phyloP scores from a whole-genome alignment of 1,140 invertebrate genomes.

The Vanessa tameamea region DNA sequence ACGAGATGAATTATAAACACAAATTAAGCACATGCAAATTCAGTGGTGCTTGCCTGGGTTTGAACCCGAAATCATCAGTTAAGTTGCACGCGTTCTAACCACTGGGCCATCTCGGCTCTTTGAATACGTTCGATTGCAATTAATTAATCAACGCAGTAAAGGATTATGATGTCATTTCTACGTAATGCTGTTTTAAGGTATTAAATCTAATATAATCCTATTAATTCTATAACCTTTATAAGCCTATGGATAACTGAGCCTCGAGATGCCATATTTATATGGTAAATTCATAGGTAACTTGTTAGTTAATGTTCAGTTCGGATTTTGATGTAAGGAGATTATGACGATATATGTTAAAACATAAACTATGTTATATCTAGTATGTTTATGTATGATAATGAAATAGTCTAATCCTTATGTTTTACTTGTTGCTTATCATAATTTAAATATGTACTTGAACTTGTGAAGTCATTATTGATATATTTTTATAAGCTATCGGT shows the following conservation, averaged over 20 bases:
- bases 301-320: slow-evolving; percentile 5
- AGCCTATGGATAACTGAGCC: slow-evolving; percentile 30
- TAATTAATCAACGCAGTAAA: neutral
- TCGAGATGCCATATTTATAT: slow-evolving; percentile 30
- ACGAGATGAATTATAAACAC: too few relatives aligned
- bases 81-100: too few relatives aligned
- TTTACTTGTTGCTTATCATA: too few relatives aligned
- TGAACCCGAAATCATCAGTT: too few relatives aligned
- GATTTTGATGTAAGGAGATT: neutral
- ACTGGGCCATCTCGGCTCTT: too few relatives aligned
- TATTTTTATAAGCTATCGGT: too few relatives aligned
- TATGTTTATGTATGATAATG: too few relatives aligned
- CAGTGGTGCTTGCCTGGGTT: too few relatives aligned
- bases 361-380: neutral
- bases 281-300: slow-evolving; percentile 20
- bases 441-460: too few relatives aligned
- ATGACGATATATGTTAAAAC: neutral
- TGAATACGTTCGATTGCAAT: neutral
- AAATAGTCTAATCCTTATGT: too few relatives aligned
- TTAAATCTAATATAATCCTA: slow-evolving; percentile 41
- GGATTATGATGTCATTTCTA: neutral
- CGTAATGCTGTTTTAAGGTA: neutral
- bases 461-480: too few relatives aligned
- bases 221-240: slow-evolving; percentile 35
- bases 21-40: too few relatives aligned